Base-by-base conservation (phyloP, 2,888 invertebrate genomes). In the Euspilapteryx auroguttella region DNA sequence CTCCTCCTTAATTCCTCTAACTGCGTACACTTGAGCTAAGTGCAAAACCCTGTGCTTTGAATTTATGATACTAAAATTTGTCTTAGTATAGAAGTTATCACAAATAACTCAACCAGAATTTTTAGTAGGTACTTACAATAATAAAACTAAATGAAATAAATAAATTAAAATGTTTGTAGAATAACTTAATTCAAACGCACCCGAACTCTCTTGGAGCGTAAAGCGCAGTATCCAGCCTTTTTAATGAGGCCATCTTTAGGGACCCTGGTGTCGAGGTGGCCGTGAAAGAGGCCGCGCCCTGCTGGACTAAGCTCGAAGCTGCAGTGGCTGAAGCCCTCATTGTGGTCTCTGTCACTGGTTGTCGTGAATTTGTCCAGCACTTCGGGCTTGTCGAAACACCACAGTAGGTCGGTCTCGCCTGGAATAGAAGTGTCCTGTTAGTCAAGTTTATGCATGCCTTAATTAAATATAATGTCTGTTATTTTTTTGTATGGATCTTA, bases 201-300 rank as follows among this genome's bases (percentile, higher is more conserved):
- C 57, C 81, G 73, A 28, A 80, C 75, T 42, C 81, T 75, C 23
- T 82, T 65, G 0, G 89, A 85, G 36, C 81, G 80, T 27, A 95
- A 78, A 43, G 86, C 88, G 39, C 90, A 91, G 55, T 89, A 96
- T 0, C 95, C 96, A 10, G 91, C 79, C 29, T 79, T 78, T 45
- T 86, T 86, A 1, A 86, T 79, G 33, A 68, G 62, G 2, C 96
- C 96, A 73, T 94, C 93, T 50, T 87, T 86, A 0, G 92, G 87
- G 8, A 87, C 69, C 32, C 81, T 79, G 1, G 84, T 79, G 45
- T 80, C 82, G 7, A 92, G 57, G 33, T 76, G 62, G 0, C 93
- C 93, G 34, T 83, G 79, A 53, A 92, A 92, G 12, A 85, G 48
- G 1, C 80, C 90, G 32, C 83, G 81, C 0, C 87, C 89, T 2